Evolutionary conservation across 1,140 invertebrate genomes (phyloP).

Genomic region (Andricus grossulariae): DNA sequence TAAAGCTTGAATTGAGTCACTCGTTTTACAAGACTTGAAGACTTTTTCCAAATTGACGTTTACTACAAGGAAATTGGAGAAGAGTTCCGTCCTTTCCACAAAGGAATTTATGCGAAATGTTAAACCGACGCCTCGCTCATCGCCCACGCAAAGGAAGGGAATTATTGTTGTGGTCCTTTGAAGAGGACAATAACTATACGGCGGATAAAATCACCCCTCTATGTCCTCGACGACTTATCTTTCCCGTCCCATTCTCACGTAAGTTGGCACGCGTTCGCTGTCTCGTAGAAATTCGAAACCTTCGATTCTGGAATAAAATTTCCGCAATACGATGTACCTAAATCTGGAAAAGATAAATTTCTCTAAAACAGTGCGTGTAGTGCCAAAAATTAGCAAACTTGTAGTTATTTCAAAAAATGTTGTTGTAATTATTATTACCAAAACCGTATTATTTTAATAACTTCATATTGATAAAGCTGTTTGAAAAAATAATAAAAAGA

Average conservation of each 20-base stretch:
- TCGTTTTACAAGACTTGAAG: slow-evolving; percentile 54
- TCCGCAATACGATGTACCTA: too few species aligned
- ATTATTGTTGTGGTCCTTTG: slow-evolving; percentile 41
- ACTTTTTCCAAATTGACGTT: slow-evolving; percentile 66
- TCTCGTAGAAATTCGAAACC: background rate
- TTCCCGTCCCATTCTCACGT: background rate
- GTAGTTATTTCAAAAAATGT: too few species aligned
- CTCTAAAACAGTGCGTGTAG: too few species aligned
- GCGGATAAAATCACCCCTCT: slow-evolving; percentile 10
- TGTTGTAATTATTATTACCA: too few species aligned
- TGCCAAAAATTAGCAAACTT: too few species aligned
- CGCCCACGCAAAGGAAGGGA: slow-evolving; percentile 60
- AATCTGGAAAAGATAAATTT: too few species aligned
- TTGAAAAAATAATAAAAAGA: too few species aligned
- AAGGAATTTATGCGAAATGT: slow-evolving; percentile 67
- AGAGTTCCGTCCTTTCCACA: slow-evolving; percentile 49
- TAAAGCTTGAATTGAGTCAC: background rate
- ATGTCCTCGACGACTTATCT: background rate
- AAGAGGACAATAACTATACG: slow-evolving; percentile 42
- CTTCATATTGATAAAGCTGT: too few species aligned
- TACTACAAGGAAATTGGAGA: slow-evolving; percentile 68
- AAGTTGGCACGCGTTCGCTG: background rate
- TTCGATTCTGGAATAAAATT: too few species aligned
- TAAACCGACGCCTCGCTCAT: slow-evolving; percentile 66
- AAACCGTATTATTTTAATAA: too few species aligned